phyloP scores from a whole-genome alignment of 2,888 invertebrate species.

The Ennomos erosarius region DNA sequence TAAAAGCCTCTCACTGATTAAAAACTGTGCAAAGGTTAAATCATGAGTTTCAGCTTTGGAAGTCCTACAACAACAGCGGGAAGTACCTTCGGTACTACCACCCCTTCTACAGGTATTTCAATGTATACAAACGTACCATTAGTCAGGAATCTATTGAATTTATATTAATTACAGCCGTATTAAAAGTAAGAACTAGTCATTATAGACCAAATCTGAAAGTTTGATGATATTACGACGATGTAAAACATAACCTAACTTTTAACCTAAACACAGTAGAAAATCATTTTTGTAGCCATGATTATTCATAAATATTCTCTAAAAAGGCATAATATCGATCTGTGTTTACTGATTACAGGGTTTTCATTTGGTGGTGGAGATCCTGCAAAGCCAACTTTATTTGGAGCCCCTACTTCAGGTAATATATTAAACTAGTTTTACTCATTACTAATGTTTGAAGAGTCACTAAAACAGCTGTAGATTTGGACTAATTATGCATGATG shows the following conservation, averaged over 20 bases:
- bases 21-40: constrained; percentile 15
- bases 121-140: not conserved
- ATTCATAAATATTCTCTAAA: not conserved
- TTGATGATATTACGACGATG: not conserved
- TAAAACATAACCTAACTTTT: constrained; percentile 28
- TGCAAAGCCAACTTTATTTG: constrained; percentile 63
- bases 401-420: constrained; percentile 54
- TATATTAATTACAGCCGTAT: too few relatives aligned
- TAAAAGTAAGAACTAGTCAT: too few relatives aligned
- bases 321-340: not conserved
- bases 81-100: constrained; percentile 66
- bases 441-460: too few relatives aligned
- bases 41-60: constrained; percentile 70
- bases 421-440: constrained; percentile 8
- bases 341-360: constrained; percentile 55
- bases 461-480: too few relatives aligned
- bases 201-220: not conserved
- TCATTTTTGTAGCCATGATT: not conserved
- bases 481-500: too few relatives aligned
- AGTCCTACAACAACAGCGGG: constrained; percentile 63
- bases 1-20: not conserved
- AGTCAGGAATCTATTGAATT: not conserved
- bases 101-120: constrained; percentile 63
- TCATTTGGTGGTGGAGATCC: constrained; percentile 75
- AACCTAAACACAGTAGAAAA: constrained; percentile 13